Evolutionary conservation across 2,888 invertebrate species (phyloP).

Genomic region (Prionchulus punctatus): DNA sequence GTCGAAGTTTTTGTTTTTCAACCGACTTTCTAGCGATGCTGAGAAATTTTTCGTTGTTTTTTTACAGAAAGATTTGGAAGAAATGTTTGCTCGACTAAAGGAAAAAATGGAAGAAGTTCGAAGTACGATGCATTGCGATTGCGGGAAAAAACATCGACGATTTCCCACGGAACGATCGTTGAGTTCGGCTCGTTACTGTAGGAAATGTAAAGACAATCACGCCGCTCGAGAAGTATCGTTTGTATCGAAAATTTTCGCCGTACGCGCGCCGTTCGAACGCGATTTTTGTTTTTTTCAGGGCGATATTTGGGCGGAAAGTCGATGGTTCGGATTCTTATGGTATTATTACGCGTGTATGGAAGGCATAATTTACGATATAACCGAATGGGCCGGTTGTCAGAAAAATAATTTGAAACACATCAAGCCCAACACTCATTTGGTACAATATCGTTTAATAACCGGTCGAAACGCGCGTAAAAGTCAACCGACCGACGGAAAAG

Average conservation of each 20-base stretch:
- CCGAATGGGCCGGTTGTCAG: slow-evolving; percentile 91
- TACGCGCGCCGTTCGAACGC: neutral
- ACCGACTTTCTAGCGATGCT: neutral
- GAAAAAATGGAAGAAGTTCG: slow-evolving; percentile 69
- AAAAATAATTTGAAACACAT: slow-evolving; percentile 57
- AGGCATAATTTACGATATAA: slow-evolving; percentile 82
- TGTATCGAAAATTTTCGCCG: neutral
- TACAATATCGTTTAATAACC: slow-evolving; percentile 67
- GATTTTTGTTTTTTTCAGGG: slow-evolving; percentile 44
- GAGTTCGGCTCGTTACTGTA: slow-evolving; percentile 78
- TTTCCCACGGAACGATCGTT: slow-evolving; percentile 66
- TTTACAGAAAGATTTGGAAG: slow-evolving; percentile 53
- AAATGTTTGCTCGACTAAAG: slow-evolving; percentile 67
- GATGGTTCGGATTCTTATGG: slow-evolving; percentile 68
- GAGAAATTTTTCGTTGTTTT: slow-evolving; percentile 9
- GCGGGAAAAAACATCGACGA: slow-evolving; percentile 72
- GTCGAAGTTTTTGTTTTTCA: neutral
- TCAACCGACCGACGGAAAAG: slow-evolving; percentile 1
- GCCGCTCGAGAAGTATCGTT: slow-evolving; percentile 32
- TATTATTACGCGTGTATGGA: slow-evolving; percentile 94
- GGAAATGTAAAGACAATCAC: slow-evolving; percentile 40
- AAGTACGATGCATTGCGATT: slow-evolving; percentile 83
- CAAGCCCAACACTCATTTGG: slow-evolving; percentile 73
- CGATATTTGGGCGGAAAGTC: slow-evolving; percentile 86
- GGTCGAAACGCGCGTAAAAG: slow-evolving; percentile 41